Conservation (phyloP, 2,797 vertebrate genomes). For the Scolopax rusticola region DNA sequence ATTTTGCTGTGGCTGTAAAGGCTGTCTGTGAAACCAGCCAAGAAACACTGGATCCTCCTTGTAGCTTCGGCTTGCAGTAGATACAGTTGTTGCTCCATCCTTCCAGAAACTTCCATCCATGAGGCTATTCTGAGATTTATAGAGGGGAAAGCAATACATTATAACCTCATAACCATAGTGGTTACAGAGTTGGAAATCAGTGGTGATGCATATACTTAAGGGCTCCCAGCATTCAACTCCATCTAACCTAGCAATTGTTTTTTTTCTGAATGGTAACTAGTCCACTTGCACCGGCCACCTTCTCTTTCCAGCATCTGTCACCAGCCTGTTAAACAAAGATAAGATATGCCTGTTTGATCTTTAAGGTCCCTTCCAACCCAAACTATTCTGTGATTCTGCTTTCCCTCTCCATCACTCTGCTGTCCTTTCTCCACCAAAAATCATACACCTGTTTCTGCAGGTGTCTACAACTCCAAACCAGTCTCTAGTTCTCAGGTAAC, state of each 20-base stretch:
- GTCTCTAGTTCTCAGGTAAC: neutral
- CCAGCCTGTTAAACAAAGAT: neutral
- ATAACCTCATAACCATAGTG: neutral
- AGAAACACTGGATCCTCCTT: neutral
- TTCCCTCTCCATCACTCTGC: neutral
- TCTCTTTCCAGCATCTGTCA: neutral
- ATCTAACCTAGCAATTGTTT: neutral
- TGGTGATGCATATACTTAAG: neutral
- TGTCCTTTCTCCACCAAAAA: neutral
- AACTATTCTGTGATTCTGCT: neutral
- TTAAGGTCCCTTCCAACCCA: neutral
- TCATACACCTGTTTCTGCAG: neutral
- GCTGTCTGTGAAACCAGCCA: neutral
- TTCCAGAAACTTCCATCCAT: neutral
- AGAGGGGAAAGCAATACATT: neutral
- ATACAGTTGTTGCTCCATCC: fast-evolving
- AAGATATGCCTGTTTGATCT: neutral
- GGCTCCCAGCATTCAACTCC: neutral
- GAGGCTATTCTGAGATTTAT: neutral
- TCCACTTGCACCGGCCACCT: neutral
- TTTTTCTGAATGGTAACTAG: neutral
- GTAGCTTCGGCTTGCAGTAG: neutral
- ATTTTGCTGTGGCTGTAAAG: neutral
- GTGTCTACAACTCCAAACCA: neutral
- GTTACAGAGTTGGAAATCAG: neutral